Evolutionary conservation across 2,797 vertebrate genomes (phyloP), one percentile per base, ranked within the genome.

Genomic region (Myotis myotis): DNA sequence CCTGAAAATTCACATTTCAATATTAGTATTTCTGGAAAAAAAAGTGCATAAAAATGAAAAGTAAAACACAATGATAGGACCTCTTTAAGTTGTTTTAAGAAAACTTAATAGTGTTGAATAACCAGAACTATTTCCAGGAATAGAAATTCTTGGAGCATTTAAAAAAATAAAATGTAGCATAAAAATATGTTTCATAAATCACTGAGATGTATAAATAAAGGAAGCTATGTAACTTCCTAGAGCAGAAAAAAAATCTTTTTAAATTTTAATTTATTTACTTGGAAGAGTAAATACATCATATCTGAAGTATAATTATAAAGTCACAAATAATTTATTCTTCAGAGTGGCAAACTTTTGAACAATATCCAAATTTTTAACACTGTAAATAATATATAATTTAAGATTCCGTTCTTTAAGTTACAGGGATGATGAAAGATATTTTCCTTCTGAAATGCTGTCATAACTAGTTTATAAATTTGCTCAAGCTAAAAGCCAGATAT

Each of bases 301-400:
- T 96, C 80, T 94, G 86, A 97, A 94, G 89, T 47, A 30, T 92
- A 96, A 95, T 92, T 94, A 94, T 57, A 93, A 96, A 97, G 60
- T 60, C 88, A 93, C 94, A 97, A 97, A 49, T 98, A 38, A 47
- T 95, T 66, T 98, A 20, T 41, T 96, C 88, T 95, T 97, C 95
- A 30, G 36, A 78, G 38, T 88, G 80, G 28, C 68, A 94, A 89
- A 87, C 66, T 97, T 91, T 96, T 98, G 96, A 98, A 97, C 93
- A 86, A 25, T 83, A 95, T 96, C 96, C 93, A 97, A 88, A 92
- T 96, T 96, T 94, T 91, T 60, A 96, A 87, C 95, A 81, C 36
- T 80, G 74, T 95, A 93, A 97, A 97, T 94, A 98, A 97, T 97
- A 96, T 30, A 96, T 28, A 87, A 95, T 90, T 97, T 96, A 94